phyloP scores from a whole-genome alignment of 2,113 vertebrate genomes.

The Harpagus bidentatus region DNA sequence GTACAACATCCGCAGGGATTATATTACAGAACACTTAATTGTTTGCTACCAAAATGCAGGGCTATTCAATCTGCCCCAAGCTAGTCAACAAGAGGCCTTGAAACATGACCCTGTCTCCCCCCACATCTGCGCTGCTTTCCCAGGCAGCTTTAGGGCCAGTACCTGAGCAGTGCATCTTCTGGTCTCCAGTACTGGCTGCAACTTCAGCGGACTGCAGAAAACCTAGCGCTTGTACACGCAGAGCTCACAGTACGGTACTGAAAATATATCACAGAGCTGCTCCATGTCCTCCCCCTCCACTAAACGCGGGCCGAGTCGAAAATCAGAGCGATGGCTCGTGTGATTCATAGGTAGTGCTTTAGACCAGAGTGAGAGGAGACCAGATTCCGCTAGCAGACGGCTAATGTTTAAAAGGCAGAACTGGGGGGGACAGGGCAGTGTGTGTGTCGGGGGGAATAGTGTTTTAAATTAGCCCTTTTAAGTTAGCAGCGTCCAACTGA shows the following conservation, averaged over 20 bases:
- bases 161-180: neutral
- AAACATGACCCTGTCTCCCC: neutral
- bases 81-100: neutral
- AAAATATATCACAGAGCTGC: neutral
- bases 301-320: neutral
- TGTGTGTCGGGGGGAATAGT: neutral
- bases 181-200: neutral
- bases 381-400: neutral
- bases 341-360: neutral
- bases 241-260: neutral
- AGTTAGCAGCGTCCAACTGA: neutral
- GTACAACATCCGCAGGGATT: neutral
- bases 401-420: neutral
- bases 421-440: too few species aligned
- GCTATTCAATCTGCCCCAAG: neutral
- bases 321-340: neutral
- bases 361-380: neutral
- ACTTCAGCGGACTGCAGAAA: neutral
- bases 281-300: fast-evolving
- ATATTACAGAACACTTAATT: conserved; percentile 19
- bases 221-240: fast-evolving
- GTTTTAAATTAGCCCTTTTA: neutral
- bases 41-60: neutral
- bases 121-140: neutral
- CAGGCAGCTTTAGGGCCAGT: neutral